Conservation (phyloP, 2,797 vertebrate genomes). For the Gallirallus australis region DNA sequence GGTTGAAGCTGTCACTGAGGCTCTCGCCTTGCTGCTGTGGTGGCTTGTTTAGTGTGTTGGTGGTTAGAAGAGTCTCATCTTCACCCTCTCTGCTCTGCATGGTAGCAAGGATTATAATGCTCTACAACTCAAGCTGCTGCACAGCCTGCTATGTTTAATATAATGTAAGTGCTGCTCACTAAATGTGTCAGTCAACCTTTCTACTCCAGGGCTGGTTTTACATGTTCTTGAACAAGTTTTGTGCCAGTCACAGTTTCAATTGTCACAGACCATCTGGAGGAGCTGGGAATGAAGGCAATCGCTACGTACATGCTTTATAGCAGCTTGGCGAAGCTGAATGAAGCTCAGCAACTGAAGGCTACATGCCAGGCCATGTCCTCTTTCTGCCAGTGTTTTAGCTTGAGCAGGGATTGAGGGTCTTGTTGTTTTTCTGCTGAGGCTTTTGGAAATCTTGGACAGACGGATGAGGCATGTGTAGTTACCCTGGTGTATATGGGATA, state of each 20-base stretch:
- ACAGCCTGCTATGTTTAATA: not conserved
- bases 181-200: not conserved
- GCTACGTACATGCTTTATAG: not conserved
- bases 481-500: not conserved
- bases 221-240: not conserved
- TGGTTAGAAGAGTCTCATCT: not conserved
- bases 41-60: not conserved
- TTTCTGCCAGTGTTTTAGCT: not conserved
- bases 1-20: not conserved
- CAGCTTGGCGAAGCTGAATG: not conserved
- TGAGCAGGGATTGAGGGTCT: not conserved
- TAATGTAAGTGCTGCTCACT: not conserved
- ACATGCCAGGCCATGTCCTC: not conserved
- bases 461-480: rapidly evolving
- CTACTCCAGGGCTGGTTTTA: not conserved
- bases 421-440: not conserved
- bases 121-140: not conserved
- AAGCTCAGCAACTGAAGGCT: not conserved
- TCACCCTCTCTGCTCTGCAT: not conserved
- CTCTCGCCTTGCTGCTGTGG: not conserved
- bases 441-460: not conserved
- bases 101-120: not conserved
- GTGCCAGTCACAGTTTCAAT: not conserved
- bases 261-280: not conserved
- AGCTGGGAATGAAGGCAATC: not conserved